A percentile compares a stretch with the other conserved stretches of the same genome.
phyloP scores from a whole-genome alignment of 1,140 invertebrate genomes.

The Lepidotrigona ventralis region DNA sequence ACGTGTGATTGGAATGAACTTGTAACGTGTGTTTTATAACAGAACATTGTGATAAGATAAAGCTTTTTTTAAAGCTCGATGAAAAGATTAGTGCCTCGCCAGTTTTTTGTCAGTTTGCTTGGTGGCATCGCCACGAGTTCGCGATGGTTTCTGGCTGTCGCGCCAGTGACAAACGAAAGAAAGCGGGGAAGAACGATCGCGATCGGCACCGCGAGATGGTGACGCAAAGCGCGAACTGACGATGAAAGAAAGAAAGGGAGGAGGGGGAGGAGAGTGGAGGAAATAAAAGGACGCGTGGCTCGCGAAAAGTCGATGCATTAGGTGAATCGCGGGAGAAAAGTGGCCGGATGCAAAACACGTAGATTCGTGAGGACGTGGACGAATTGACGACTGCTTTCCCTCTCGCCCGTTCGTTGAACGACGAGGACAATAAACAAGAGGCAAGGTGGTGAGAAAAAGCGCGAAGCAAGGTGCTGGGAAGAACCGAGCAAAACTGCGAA shows the following conservation, averaged over 20 bases:
- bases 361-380: slow-evolving; percentile 45
- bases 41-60: too few relatives aligned
- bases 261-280: not conserved
- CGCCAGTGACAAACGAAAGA: not conserved
- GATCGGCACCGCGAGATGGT: not conserved
- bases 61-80: too few relatives aligned
- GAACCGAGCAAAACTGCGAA: slow-evolving; percentile 33
- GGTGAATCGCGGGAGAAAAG: slow-evolving; percentile 45
- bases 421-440: slow-evolving; percentile 28
- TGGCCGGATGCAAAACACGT: slow-evolving; percentile 49
- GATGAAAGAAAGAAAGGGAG: too few relatives aligned
- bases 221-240: not conserved
- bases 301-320: slow-evolving; percentile 49
- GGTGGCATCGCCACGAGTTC: not conserved
- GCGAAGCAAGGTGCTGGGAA: not conserved
- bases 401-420: slow-evolving; percentile 8
- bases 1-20: too few relatives aligned
- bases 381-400: slow-evolving; percentile 15
- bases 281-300: not conserved
- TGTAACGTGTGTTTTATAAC: too few relatives aligned
- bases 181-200: not conserved
- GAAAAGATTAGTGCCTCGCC: not conserved
- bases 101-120: not conserved
- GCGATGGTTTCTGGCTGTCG: not conserved
- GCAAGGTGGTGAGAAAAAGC: too few relatives aligned